A percentile compares a stretch with the other conserved stretches of the same genome.
These are phyloP conservation scores for Columba guinea DNA, from an alignment of 2,797 vertebrate species.

Conservation along the genomic window DNA sequence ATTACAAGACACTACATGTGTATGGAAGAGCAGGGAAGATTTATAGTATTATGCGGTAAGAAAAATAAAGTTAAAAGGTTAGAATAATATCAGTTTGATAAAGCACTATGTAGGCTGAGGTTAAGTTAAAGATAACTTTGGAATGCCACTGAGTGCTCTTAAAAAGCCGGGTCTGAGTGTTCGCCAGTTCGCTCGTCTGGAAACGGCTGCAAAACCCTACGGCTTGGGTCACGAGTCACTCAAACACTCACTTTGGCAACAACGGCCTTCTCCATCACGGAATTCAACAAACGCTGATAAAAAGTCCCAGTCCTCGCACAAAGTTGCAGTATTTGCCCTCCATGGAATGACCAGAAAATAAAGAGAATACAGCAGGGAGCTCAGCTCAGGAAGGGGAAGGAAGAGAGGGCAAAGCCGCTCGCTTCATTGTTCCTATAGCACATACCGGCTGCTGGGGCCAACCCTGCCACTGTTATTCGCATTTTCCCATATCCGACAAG, in stretches of 20 bases:
- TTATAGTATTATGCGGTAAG: conserved; percentile 36
- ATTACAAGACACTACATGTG: conserved; percentile 66
- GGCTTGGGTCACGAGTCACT: background rate
- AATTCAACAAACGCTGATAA: background rate
- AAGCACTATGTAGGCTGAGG: background rate
- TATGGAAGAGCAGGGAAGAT: conserved; percentile 50
- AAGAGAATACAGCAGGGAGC: background rate
- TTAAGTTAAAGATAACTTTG: background rate
- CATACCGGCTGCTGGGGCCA: background rate
- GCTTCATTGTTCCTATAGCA: background rate
- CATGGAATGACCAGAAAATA: fast-evolving
- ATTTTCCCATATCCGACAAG: background rate
- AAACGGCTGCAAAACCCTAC: background rate
- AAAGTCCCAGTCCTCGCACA: background rate
- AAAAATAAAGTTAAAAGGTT: conserved; percentile 42
- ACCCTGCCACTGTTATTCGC: background rate
- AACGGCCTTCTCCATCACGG: background rate
- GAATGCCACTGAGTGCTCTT: background rate
- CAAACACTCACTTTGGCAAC: background rate
- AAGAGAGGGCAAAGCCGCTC: background rate
- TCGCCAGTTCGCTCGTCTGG: background rate
- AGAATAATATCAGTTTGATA: background rate
- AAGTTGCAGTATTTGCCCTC: background rate
- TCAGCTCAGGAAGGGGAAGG: background rate
- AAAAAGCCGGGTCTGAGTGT: background rate